Percentiles rank a stretch among this genome's conserved stretches.
Evolutionary conservation across 2,888 invertebrate species (phyloP).

Genomic region (Andrena camellia): DNA sequence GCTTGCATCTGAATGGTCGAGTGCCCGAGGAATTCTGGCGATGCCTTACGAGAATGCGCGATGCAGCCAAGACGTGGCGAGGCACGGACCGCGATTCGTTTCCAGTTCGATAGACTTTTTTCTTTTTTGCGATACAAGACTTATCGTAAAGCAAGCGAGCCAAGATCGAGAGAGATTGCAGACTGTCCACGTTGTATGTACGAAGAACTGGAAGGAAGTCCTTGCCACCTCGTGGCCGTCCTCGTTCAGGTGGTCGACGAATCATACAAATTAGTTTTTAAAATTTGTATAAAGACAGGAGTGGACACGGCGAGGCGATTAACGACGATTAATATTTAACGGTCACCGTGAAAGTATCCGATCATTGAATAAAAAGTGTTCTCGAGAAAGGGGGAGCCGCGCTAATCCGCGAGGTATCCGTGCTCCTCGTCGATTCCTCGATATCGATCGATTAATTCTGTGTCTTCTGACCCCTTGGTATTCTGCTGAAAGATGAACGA

Average conservation of each 20-base stretch:
- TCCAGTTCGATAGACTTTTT: background rate
- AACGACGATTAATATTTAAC: slow-evolving; percentile 10
- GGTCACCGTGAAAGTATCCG: slow-evolving; percentile 55
- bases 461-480: background rate
- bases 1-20: background rate
- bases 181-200: no score
- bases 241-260: slow-evolving; percentile 12
- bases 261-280: slow-evolving; percentile 44
- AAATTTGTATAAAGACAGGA: slow-evolving; percentile 24
- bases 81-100: background rate
- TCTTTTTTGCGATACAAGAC: slow-evolving; percentile 2
- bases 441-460: background rate
- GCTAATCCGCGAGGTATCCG: slow-evolving; percentile 36
- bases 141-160: background rate
- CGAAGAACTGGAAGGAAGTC: background rate
- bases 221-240: slow-evolving; percentile 30
- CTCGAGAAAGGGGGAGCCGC: background rate
- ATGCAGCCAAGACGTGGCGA: slow-evolving; percentile 16
- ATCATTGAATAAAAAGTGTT: slow-evolving; percentile 36
- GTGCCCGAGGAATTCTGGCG: background rate
- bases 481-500: background rate
- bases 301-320: slow-evolving; percentile 31
- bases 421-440: slow-evolving; percentile 20
- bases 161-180: no score
- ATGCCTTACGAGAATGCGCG: slow-evolving; percentile 5